phyloP scores from a whole-genome alignment of 2,113 vertebrate genomes.

The Aepyceros melampus region DNA sequence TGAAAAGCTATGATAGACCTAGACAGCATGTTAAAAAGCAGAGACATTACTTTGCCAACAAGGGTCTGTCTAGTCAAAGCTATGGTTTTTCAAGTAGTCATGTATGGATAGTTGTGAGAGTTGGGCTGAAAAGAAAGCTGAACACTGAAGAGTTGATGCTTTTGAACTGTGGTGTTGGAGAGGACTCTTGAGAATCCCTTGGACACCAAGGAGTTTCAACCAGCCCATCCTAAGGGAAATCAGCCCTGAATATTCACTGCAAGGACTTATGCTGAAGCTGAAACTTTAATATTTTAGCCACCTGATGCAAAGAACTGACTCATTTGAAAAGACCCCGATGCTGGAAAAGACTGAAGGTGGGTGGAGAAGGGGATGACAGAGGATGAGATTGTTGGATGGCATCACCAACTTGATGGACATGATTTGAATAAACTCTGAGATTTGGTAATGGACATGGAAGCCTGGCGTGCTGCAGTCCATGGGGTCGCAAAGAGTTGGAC shows the following conservation, averaged over 20 bases:
- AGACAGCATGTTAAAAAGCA: neutral
- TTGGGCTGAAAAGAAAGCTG: neutral
- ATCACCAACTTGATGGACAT: neutral
- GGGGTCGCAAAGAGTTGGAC: neutral
- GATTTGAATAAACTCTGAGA: neutral
- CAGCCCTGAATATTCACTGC: neutral
- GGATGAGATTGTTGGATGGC: neutral
- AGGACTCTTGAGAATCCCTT: neutral
- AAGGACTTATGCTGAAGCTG: neutral
- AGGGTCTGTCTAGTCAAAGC: neutral
- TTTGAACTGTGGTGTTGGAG: neutral
- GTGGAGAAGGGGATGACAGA: neutral
- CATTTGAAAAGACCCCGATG: neutral
- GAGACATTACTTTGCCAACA: neutral
- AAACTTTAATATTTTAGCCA: neutral
- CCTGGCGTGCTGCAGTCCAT: neutral
- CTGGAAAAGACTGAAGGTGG: neutral
- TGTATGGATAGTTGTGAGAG: neutral
- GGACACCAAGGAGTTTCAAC: neutral
- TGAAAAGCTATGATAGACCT: neutral
- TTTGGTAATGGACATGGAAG: neutral
- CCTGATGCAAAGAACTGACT: neutral
- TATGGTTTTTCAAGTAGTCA: neutral
- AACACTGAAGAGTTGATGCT: neutral
- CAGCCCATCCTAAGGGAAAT: neutral